Percentiles rank a stretch among this genome's conserved stretches.
phyloP scores from a whole-genome alignment of 2,797 vertebrate genomes.

The Pygocentrus nattereri region DNA sequence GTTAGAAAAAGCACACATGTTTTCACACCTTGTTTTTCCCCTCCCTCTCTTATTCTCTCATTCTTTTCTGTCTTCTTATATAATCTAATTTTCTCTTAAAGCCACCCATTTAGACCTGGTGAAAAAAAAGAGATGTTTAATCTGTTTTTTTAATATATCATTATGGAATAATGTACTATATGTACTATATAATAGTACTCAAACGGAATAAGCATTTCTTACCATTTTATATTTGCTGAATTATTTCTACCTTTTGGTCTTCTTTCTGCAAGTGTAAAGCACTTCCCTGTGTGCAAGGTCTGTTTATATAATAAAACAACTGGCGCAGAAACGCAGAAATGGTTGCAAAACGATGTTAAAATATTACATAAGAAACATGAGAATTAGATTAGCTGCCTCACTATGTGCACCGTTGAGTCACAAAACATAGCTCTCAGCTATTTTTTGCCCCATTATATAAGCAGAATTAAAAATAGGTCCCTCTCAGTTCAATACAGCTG shows the following conservation, averaged over 20 bases:
- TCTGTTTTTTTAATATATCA: too few relatives aligned
- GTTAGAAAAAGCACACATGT: background rate
- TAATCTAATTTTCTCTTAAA: background rate
- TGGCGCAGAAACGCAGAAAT: background rate
- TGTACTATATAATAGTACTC: too few relatives aligned
- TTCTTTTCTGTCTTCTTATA: background rate
- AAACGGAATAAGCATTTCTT: too few relatives aligned
- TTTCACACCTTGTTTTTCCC: too few relatives aligned
- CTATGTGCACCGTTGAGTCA: background rate
- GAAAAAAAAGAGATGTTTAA: too few relatives aligned
- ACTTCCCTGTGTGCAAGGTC: background rate
- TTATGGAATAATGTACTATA: too few relatives aligned
- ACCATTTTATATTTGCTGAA: too few relatives aligned
- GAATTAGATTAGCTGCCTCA: background rate
- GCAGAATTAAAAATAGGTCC: conserved; percentile 20
- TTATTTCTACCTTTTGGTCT: too few relatives aligned
- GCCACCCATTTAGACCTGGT: too few relatives aligned
- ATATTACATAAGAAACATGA: background rate
- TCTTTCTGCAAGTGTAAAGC: background rate
- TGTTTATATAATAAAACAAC: background rate
- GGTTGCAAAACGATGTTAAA: background rate
- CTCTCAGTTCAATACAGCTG: conserved; percentile 10
- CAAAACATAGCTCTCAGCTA: conserved; percentile 6
- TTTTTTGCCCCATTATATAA: background rate
- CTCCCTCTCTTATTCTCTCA: too few relatives aligned